These are phyloP conservation scores for Acanthosepion lycidas DNA, from an alignment of 2,888 invertebrate species.

Conservation along the genomic window DNA sequence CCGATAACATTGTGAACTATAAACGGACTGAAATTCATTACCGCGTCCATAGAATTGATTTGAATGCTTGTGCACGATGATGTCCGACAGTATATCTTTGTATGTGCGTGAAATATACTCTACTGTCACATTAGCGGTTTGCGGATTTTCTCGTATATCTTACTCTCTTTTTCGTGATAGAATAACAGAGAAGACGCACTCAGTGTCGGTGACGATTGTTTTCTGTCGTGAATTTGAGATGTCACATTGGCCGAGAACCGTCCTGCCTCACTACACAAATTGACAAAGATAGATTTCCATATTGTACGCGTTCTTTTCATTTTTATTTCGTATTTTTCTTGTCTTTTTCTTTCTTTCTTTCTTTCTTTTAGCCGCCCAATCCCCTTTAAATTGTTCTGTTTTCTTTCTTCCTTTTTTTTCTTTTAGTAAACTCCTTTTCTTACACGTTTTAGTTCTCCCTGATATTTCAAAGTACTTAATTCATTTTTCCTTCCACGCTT, in stretches of 20 bases:
- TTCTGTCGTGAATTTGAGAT: not conserved
- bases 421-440: too few relatives aligned
- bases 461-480: too few relatives aligned
- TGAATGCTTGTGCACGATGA: not conserved
- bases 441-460: too few relatives aligned
- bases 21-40: not conserved
- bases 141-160: not conserved
- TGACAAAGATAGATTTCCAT: too few relatives aligned
- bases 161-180: not conserved
- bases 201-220: not conserved
- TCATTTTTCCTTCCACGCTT: not conserved
- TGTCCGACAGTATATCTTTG: not conserved
- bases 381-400: not conserved
- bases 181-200: not conserved
- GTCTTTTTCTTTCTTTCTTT: not conserved
- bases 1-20: not conserved
- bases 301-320: too few relatives aligned
- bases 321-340: not conserved
- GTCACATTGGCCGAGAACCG: not conserved
- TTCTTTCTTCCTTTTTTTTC: too few relatives aligned
- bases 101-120: not conserved
- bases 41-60: not conserved
- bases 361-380: too few relatives aligned
- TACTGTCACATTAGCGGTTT: not conserved
- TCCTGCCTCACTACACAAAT: not conserved